phyloP scores from a whole-genome alignment of 2,888 invertebrate genomes.

The Platycnemis pennipes region DNA sequence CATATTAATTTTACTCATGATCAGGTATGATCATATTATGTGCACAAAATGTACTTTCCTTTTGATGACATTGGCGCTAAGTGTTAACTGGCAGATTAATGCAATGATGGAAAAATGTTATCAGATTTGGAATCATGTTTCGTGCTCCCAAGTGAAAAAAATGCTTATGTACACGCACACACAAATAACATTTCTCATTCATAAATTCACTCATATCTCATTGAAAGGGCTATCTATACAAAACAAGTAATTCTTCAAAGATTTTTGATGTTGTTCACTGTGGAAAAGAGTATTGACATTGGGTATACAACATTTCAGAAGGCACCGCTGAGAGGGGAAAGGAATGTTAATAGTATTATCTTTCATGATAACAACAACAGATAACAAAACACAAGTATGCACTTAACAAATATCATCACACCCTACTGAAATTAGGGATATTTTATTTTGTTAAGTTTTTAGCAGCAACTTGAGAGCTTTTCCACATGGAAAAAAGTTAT shows the following conservation, averaged over 20 bases:
- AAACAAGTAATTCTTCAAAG: constrained; percentile 61
- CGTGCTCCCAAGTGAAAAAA: constrained; percentile 67
- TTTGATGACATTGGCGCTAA: constrained; percentile 38
- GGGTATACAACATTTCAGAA: constrained; percentile 66
- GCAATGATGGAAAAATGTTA: constrained; percentile 59
- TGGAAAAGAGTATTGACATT: constrained; percentile 66
- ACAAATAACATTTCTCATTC: constrained; percentile 67
- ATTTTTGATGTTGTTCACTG: constrained; percentile 49
- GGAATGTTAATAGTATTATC: constrained; percentile 50
- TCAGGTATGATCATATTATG: constrained; percentile 42
- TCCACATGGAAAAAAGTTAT: constrained; percentile 33
- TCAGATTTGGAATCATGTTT: constrained; percentile 62
- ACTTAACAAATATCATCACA: constrained; percentile 22
- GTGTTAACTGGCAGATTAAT: constrained; percentile 40
- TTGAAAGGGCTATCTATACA: constrained; percentile 59
- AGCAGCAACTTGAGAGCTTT: constrained; percentile 62
- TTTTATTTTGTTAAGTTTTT: constrained; percentile 33
- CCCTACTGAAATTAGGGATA: constrained; percentile 33
- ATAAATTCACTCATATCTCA: constrained; percentile 54
- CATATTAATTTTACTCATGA: constrained; percentile 53
- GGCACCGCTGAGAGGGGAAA: constrained; percentile 63
- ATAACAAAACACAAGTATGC: constrained; percentile 43
- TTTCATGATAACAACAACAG: constrained; percentile 42
- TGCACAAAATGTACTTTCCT: constrained; percentile 48
- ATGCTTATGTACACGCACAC: constrained; percentile 61